These are phyloP conservation scores for Oryzias celebensis DNA, from an alignment of 2,113 vertebrate genomes.

Conservation along the genomic window DNA sequence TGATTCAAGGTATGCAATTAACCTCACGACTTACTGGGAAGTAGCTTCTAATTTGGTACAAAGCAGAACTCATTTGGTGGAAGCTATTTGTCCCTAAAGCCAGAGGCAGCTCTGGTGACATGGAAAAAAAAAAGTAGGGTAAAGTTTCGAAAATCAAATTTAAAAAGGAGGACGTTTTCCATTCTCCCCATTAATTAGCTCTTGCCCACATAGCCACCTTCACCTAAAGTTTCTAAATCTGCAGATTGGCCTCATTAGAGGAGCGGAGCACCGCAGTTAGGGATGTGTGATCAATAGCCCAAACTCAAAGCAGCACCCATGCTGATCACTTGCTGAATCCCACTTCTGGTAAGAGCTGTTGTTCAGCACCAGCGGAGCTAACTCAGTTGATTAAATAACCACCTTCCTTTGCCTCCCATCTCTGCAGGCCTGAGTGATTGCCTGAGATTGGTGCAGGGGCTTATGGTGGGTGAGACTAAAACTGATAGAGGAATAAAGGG, in stretches of 20 bases:
- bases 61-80: constrained; percentile 57
- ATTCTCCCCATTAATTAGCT: constrained; percentile 64
- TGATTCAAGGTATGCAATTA: constrained; percentile 43
- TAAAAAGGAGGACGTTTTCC: constrained; percentile 53
- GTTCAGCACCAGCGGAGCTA: constrained; percentile 60
- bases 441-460: constrained; percentile 37
- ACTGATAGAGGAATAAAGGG: constrained; percentile 51
- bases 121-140: constrained; percentile 67
- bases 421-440: constrained; percentile 63
- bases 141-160: constrained; percentile 53
- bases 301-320: constrained; percentile 46
- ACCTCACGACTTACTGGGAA: constrained; percentile 43
- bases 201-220: constrained; percentile 54
- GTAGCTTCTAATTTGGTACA: constrained; percentile 56
- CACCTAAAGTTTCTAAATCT: constrained; percentile 65
- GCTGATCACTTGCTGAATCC: constrained; percentile 68
- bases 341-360: constrained; percentile 64
- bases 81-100: constrained; percentile 55
- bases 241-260: constrained; percentile 69
- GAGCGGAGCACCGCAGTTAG: constrained; percentile 30
- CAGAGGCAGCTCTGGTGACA: constrained; percentile 55
- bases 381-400: constrained; percentile 70
- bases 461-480: constrained; percentile 31
- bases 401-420: constrained; percentile 49
- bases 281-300: constrained; percentile 65